These are phyloP conservation scores for Oegoconia quadripuncta DNA, from an alignment of 2,888 invertebrate genomes.

Conservation along the genomic window DNA sequence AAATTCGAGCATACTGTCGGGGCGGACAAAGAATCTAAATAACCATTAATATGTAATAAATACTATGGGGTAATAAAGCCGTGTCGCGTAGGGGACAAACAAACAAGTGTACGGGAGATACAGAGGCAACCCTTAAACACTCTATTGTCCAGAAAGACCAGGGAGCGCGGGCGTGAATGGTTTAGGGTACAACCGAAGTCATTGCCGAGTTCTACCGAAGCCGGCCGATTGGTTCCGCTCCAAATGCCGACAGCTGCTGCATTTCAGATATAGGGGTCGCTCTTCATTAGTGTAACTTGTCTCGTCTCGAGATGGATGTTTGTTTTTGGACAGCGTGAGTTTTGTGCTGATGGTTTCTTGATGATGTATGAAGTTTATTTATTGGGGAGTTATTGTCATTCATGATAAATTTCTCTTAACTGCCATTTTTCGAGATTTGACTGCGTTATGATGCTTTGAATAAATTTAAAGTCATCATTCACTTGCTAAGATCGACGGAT, in stretches of 20 bases:
- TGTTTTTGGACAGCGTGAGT: conserved; percentile 70
- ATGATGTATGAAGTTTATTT: conserved; percentile 62
- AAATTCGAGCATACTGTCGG: conserved; percentile 76
- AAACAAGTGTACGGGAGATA: conserved; percentile 72
- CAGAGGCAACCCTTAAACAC: conserved; percentile 67
- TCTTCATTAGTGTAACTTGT: conserved; percentile 78
- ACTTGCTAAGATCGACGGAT: neutral
- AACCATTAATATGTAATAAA: conserved; percentile 80
- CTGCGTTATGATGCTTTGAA: neutral
- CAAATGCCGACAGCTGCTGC: conserved; percentile 74
- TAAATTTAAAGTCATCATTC: neutral
- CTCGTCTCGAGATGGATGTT: conserved; percentile 74
- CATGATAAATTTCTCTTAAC: conserved; percentile 9
- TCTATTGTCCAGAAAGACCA: conserved; percentile 49
- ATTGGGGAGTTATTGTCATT: conserved; percentile 24
- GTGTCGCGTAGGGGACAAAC: conserved; percentile 69
- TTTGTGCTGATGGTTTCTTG: conserved; percentile 61
- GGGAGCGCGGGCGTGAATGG: conserved; percentile 54
- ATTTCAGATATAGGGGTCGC: conserved; percentile 70
- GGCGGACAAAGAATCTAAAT: conserved; percentile 77
- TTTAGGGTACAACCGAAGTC: conserved; percentile 38
- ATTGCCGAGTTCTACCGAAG: conserved; percentile 51
- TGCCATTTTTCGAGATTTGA: conserved; percentile 1
- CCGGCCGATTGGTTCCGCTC: conserved; percentile 70
- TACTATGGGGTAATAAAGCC: conserved; percentile 74